Conservation (phyloP, 2,797 vertebrate species). For the Arnoldichthys spilopterus region DNA sequence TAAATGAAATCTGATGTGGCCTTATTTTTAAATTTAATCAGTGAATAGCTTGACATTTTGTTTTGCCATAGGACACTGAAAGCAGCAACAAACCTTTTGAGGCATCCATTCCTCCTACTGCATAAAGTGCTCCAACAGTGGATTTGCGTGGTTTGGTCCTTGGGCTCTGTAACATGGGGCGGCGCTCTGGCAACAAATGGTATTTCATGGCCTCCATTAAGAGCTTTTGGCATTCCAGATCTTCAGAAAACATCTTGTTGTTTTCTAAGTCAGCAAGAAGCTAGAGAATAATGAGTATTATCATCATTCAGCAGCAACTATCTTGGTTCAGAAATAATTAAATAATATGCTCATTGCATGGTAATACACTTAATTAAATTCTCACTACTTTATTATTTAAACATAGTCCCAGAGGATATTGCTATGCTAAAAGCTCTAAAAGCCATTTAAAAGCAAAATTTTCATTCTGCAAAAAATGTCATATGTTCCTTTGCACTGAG, state of each 20-base stretch:
- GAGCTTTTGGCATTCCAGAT: constrained; percentile 96
- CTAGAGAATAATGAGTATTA: constrained; percentile 68
- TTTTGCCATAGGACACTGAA: no score
- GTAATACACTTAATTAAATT: background rate
- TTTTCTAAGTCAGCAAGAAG: constrained; percentile 96
- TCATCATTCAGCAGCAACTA: background rate
- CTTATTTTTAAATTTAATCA: no score
- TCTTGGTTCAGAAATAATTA: background rate
- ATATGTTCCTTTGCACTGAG: background rate
- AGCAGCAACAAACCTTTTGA: constrained; percentile 84
- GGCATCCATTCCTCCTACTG: constrained; percentile 95
- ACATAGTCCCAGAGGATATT: background rate
- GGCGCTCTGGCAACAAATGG: constrained; percentile 92
- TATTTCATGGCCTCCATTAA: constrained; percentile 99
- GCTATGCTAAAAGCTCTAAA: background rate
- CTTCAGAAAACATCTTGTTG: constrained; percentile 93
- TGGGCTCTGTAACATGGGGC: constrained; percentile 95
- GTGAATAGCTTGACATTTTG: no score
- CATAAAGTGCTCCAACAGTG: constrained; percentile 94
- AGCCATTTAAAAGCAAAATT: background rate
- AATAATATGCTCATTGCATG: background rate
- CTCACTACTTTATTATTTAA: background rate
- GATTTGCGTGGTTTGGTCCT: constrained; percentile 97
- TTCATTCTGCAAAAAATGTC: background rate
- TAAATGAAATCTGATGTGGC: no score